These are phyloP conservation scores for Gymnocypris eckloni DNA, from an alignment of 2,797 vertebrate species.

Conservation along the genomic window DNA sequence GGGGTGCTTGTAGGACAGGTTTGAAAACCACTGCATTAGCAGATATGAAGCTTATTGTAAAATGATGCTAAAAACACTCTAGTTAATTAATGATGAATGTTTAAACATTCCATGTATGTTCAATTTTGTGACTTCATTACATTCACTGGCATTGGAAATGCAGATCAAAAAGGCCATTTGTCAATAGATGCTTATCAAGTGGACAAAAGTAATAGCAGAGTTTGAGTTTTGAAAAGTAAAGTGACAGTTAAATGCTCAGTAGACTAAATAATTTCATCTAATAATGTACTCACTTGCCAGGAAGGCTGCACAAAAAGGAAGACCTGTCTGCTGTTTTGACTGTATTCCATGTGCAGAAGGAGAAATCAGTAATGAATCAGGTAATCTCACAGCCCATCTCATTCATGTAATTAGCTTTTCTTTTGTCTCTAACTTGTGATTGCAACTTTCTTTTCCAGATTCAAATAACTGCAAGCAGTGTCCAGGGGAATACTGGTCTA, in stretches of 20 bases:
- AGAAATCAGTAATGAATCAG: neutral
- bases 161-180: neutral
- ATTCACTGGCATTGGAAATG: neutral
- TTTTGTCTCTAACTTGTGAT: constrained; percentile 33
- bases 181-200: neutral
- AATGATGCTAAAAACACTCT: neutral
- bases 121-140: neutral
- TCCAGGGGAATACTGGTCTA: neutral
- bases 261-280: too few relatives aligned
- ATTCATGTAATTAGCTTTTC: constrained; percentile 44
- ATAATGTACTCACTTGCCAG: too few relatives aligned
- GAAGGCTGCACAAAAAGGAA: constrained; percentile 75
- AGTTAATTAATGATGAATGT: neutral
- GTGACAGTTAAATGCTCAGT: neutral
- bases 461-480: constrained; percentile 70
- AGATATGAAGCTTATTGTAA: neutral
- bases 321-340: constrained; percentile 76
- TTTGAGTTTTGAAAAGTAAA: neutral
- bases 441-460: constrained; percentile 72
- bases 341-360: constrained; percentile 75
- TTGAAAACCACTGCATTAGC: neutral
- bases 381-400: neutral
- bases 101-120: neutral
- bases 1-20: too few relatives aligned
- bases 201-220: neutral